These are phyloP conservation scores for Drosophila ananassae DNA, from an alignment of 1,140 invertebrate genomes.

Conservation along the genomic window DNA sequence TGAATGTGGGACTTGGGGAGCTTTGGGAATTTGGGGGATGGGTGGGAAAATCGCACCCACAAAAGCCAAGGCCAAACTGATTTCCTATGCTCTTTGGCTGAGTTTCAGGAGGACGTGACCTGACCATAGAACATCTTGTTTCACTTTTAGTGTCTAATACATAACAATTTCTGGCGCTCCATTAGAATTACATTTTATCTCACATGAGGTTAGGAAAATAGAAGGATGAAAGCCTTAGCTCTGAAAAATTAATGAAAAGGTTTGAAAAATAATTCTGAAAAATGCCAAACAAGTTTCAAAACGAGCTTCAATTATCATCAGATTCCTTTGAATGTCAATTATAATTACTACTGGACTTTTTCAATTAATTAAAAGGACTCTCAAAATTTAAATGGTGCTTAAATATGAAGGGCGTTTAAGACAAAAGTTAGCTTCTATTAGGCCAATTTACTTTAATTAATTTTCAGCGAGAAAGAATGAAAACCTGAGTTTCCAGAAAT, in stretches of 20 bases:
- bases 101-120: conserved; percentile 38
- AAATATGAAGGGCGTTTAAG: not conserved
- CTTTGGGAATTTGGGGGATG: conserved; percentile 1
- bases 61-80: conserved; percentile 41
- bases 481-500: conserved; percentile 13
- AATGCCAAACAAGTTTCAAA: no score
- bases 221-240: not conserved
- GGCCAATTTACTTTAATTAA: conserved; percentile 52
- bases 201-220: not conserved
- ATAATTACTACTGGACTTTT: not conserved
- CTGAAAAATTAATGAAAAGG: not conserved
- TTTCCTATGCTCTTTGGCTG: conserved; percentile 35
- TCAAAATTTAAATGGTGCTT: not conserved
- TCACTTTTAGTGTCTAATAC: conserved; percentile 19
- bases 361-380: conserved; percentile 10
- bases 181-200: conserved; percentile 7
- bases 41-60: conserved; percentile 14
- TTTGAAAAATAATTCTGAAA: no score
- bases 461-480: conserved; percentile 24
- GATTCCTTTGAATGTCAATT: not conserved
- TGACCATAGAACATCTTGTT: conserved; percentile 20
- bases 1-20: not conserved
- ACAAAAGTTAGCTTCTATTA: conserved; percentile 7
- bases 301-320: no score
- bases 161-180: conserved; percentile 2